Percentiles rank a stretch among this genome's conserved stretches.
Conservation (phyloP, 2,113 vertebrate genomes). For the Nerophis ophidion region DNA sequence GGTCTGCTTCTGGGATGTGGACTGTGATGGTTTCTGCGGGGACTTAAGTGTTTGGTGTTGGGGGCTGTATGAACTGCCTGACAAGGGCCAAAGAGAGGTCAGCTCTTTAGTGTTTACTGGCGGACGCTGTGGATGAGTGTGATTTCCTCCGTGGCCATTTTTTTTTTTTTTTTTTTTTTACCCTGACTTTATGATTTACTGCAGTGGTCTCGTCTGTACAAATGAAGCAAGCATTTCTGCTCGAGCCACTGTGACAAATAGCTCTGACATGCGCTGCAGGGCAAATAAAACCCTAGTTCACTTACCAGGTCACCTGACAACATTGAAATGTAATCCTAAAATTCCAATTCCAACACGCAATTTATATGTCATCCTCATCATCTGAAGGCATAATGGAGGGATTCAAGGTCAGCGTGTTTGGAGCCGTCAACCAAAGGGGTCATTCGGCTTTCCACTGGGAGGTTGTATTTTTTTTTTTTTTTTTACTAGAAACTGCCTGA, state of each 20-base stretch:
- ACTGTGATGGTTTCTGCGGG: constrained; percentile 37
- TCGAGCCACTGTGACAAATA: constrained; percentile 35
- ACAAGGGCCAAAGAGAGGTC: constrained; percentile 61
- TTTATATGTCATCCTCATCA: constrained; percentile 1
- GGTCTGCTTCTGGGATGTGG: constrained; percentile 16
- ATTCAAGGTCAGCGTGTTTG: constrained; percentile 37
- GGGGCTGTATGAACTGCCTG: constrained; percentile 31
- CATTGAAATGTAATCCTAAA: constrained; percentile 14
- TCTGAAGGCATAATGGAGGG: constrained; percentile 18
- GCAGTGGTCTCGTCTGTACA: constrained; percentile 23
- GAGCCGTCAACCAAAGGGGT: constrained; percentile 17
- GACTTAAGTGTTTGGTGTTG: constrained; percentile 31
- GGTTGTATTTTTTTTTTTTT: neutral
- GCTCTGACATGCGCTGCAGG: constrained; percentile 24
- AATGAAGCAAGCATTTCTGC: constrained; percentile 26
- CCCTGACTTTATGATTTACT: constrained; percentile 47
- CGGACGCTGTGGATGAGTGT: constrained; percentile 34
- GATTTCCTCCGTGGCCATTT: constrained; percentile 43
- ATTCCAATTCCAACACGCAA: constrained; percentile 9
- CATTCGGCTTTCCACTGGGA: constrained; percentile 10
- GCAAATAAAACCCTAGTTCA: constrained; percentile 30
- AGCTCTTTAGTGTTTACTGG: constrained; percentile 46
- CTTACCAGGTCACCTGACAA: constrained; percentile 18
- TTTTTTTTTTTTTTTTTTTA: constrained; percentile 31
- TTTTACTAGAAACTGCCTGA: constrained; percentile 36